Evolutionary conservation across 2,888 invertebrate species (phyloP).

Genomic region (Sialis fuliginosa): DNA sequence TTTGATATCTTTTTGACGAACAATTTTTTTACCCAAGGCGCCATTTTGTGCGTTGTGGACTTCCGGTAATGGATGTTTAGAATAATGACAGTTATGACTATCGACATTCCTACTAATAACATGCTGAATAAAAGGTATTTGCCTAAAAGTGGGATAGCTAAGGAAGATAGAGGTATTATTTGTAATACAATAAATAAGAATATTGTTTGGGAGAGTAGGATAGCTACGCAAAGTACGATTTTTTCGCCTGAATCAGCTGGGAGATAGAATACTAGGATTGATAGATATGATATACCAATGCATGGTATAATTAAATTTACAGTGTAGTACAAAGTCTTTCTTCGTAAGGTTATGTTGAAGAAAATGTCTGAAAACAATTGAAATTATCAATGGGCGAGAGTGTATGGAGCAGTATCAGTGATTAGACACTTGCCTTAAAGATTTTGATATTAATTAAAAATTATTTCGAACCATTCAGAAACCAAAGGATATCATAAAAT

Average conservation of each 20-base stretch:
- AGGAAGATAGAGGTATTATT: conserved; percentile 84
- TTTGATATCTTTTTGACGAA: conserved; percentile 77
- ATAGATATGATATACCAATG: conserved; percentile 89
- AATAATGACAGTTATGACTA: conserved; percentile 81
- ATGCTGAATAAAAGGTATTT: conserved; percentile 86
- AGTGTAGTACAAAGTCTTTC: conserved; percentile 92
- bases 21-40: conserved; percentile 79
- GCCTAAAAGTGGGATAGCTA: conserved; percentile 74
- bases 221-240: conserved; percentile 89
- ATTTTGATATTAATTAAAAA: too few relatives aligned
- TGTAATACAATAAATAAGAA: conserved; percentile 88
- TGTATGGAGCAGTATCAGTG: neutral
- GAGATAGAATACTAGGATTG: conserved; percentile 92
- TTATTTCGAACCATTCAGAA: too few relatives aligned
- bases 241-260: conserved; percentile 98
- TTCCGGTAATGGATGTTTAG: conserved; percentile 87
- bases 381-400: neutral
- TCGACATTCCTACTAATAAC: conserved; percentile 77
- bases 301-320: conserved; percentile 94
- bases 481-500: too few relatives aligned
- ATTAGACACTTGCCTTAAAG: neutral
- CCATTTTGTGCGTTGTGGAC: conserved; percentile 89
- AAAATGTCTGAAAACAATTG: conserved; percentile 71
- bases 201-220: conserved; percentile 85
- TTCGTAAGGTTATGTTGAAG: conserved; percentile 88